These are phyloP conservation scores for Eupleurogrammus muticus DNA, from an alignment of 2,797 vertebrate genomes.

Conservation along the genomic window DNA sequence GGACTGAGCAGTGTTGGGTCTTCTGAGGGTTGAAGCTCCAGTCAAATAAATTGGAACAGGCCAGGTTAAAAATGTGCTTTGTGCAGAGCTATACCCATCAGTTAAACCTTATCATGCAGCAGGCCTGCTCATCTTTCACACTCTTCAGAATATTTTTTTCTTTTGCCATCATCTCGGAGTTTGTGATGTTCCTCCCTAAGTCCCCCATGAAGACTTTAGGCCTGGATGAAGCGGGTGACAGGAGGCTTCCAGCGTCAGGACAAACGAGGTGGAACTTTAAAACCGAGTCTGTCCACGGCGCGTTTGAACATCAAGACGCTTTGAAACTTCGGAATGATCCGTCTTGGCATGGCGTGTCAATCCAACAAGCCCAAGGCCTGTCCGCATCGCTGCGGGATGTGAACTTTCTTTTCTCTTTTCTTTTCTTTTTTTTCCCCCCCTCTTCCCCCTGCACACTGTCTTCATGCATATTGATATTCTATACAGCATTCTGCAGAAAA, in stretches of 20 bases:
- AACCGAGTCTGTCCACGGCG: not conserved
- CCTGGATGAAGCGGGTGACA: not conserved
- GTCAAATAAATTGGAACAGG: too few species aligned
- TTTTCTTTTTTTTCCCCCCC: not conserved
- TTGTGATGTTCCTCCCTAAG: not conserved
- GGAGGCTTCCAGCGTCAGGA: too few species aligned
- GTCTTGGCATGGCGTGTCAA: not conserved
- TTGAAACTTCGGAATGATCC: not conserved
- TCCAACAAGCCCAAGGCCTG: not conserved
- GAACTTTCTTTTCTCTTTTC: constrained; percentile 17
- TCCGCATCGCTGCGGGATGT: not conserved
- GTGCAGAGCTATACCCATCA: too few species aligned
- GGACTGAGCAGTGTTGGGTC: too few species aligned
- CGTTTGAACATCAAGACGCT: not conserved
- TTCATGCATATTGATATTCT: constrained; percentile 22
- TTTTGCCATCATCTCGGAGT: not conserved
- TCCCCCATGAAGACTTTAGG: too few species aligned
- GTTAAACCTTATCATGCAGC: too few species aligned
- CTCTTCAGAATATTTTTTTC: too few species aligned
- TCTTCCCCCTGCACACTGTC: too few species aligned
- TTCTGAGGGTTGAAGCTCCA: too few species aligned
- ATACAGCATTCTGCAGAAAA: constrained; percentile 15
- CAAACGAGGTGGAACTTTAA: not conserved
- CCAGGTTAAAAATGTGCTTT: too few species aligned
- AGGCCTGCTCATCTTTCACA: too few species aligned